Percentiles rank a stretch among this genome's conserved stretches.
Conservation (phyloP, 2,113 vertebrate species). For the Hemichromis elongatus region DNA sequence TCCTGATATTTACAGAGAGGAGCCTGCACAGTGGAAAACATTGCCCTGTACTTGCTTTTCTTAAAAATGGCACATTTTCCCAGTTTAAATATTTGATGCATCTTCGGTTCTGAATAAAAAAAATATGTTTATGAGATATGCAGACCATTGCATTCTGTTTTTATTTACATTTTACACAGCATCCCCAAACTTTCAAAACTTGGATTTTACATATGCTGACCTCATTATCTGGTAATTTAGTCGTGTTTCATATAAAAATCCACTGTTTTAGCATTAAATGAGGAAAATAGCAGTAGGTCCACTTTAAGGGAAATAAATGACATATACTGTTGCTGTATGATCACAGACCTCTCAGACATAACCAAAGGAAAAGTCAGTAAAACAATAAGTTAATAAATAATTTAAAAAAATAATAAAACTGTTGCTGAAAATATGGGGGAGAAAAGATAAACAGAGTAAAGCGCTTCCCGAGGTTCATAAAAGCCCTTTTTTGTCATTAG, state of each 20-base stretch:
- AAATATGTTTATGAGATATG: not conserved
- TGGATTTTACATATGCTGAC: not conserved
- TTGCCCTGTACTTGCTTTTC: not conserved
- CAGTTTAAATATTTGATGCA: not conserved
- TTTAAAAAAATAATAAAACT: not conserved
- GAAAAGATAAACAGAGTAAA: constrained; percentile 24
- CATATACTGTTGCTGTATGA: not conserved
- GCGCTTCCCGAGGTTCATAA: constrained; percentile 14
- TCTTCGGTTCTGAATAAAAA: not conserved
- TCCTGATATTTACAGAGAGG: not conserved
- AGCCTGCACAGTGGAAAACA: not conserved
- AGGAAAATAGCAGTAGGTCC: not conserved
- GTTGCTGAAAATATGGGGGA: not conserved
- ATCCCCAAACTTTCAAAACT: not conserved
- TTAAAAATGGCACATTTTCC: not conserved
- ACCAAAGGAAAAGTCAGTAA: not conserved
- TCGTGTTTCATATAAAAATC: not conserved
- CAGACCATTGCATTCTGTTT: not conserved
- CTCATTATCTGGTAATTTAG: not conserved
- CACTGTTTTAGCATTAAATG: not conserved
- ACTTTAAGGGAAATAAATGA: not conserved
- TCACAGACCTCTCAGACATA: not conserved
- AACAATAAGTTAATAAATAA: not conserved
- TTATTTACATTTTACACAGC: not conserved
- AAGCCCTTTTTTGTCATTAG: constrained; percentile 8